Evolutionary conservation across 1,140 invertebrate genomes (phyloP).

Genomic region (Hyposmocoma kahamanoa): DNA sequence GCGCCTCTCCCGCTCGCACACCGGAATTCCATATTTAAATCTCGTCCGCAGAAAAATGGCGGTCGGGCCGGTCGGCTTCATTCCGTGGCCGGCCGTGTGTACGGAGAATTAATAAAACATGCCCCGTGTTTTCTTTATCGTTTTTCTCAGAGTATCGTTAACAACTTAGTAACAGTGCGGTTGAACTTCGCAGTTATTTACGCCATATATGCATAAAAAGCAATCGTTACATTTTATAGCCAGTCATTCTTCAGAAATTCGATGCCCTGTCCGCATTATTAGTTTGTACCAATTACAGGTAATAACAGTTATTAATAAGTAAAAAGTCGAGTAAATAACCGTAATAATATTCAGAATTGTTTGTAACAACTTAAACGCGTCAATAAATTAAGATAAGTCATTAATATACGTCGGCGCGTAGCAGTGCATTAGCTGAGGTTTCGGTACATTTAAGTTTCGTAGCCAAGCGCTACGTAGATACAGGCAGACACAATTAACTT

Average conservation of each 20-base stretch:
- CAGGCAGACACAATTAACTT: conserved; percentile 53
- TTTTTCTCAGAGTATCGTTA: conserved; percentile 57
- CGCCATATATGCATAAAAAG: conserved; percentile 29
- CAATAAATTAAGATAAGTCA: conserved; percentile 10
- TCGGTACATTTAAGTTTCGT: conserved; percentile 33
- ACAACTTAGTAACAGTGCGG: conserved; percentile 40
- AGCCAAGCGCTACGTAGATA: conserved; percentile 15
- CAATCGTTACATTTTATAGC: conserved; percentile 36
- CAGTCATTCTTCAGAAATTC: conserved; percentile 26
- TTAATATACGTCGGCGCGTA: conserved; percentile 14
- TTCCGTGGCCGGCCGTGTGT: conserved; percentile 56
- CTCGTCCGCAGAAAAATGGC: conserved; percentile 73
- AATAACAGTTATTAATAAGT: no score
- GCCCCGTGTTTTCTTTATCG: conserved; percentile 45
- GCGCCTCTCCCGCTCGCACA: conserved; percentile 68
- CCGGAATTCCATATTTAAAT: conserved; percentile 74
- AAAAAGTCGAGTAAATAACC: no score
- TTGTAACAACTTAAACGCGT: background rate
- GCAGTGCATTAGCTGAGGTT: conserved; percentile 21
- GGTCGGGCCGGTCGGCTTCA: conserved; percentile 61
- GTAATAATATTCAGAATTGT: no score
- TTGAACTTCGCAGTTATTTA: conserved; percentile 35
- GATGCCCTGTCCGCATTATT: no score
- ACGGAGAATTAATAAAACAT: conserved; percentile 70
- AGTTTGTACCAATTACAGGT: no score